Conservation (phyloP, 1,140 invertebrate genomes). For the Arctopsyche grandis region DNA sequence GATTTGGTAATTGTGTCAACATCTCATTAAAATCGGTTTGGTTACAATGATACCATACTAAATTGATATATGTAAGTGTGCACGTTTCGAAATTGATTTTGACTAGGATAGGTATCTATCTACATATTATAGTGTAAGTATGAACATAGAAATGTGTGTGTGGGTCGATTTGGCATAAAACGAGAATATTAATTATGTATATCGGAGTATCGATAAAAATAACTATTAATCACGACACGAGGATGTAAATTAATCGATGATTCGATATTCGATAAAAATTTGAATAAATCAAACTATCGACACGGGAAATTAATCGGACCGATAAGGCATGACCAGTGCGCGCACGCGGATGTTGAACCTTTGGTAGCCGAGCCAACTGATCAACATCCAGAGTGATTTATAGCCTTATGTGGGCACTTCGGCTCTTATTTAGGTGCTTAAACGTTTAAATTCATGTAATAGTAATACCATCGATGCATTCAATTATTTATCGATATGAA, state of each 20-base stretch:
- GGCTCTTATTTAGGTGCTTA: too few relatives aligned
- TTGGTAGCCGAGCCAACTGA: not conserved
- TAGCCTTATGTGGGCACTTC: too few relatives aligned
- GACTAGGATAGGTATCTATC: not conserved
- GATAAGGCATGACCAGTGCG: slow-evolving; percentile 16
- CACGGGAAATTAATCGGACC: slow-evolving; percentile 44
- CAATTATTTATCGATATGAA: too few relatives aligned
- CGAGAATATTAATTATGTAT: slow-evolving; percentile 43
- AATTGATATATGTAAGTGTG: not conserved
- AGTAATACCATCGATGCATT: too few relatives aligned
- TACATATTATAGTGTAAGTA: not conserved
- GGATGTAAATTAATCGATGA: slow-evolving; percentile 45
- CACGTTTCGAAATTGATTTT: not conserved
- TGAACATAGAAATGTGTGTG: not conserved
- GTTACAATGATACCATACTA: too few relatives aligned
- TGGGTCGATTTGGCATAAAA: slow-evolving; percentile 23
- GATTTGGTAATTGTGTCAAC: not conserved
- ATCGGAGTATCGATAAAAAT: slow-evolving; percentile 41
- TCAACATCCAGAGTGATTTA: too few relatives aligned
- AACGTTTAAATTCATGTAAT: too few relatives aligned
- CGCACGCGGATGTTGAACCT: not conserved
- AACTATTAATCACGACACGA: slow-evolving; percentile 40
- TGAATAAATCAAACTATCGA: slow-evolving; percentile 46
- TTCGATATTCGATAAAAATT: slow-evolving; percentile 46
- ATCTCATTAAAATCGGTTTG: not conserved